Evolutionary conservation across 2,888 invertebrate genomes (phyloP).

Genomic region (Nephrotoma guestfalica): DNA sequence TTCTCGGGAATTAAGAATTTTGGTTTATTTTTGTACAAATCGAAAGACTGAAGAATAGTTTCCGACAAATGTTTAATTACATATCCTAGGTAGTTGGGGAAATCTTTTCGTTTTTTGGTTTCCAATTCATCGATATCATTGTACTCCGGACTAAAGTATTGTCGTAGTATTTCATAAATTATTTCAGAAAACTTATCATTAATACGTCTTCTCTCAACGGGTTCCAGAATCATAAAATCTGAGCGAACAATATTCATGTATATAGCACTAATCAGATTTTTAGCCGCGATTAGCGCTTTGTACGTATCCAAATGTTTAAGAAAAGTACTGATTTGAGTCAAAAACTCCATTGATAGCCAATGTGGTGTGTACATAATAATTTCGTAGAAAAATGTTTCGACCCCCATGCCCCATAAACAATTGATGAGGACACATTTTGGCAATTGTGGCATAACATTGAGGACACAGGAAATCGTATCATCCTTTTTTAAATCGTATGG

Average conservation of each 20-base stretch:
- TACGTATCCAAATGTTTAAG: slow-evolving; percentile 20
- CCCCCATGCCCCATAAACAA: slow-evolving; percentile 20
- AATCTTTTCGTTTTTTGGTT: slow-evolving; percentile 18
- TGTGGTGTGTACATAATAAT: slow-evolving; percentile 19
- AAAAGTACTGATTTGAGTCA: slow-evolving; percentile 19
- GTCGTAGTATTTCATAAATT: slow-evolving; percentile 20
- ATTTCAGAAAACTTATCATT: slow-evolving; percentile 19
- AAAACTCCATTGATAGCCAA: slow-evolving; percentile 23
- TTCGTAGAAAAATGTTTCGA: slow-evolving; percentile 22
- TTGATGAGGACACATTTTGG: slow-evolving; percentile 21
- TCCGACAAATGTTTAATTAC: slow-evolving; percentile 20
- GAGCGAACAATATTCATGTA: slow-evolving; percentile 19
- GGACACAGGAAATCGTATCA: slow-evolving; percentile 17
- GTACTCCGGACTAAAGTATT: slow-evolving; percentile 21
- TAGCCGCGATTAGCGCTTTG: slow-evolving; percentile 19
- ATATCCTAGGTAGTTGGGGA: slow-evolving; percentile 20
- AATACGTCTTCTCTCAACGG: slow-evolving; percentile 20
- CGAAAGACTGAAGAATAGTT: slow-evolving; percentile 19
- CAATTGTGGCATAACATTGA: slow-evolving; percentile 20
- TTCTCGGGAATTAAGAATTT: slow-evolving; percentile 13
- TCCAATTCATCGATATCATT: slow-evolving; percentile 11
- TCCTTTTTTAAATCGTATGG: slow-evolving; percentile 20
- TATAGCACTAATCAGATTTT: slow-evolving; percentile 18
- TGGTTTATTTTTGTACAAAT: slow-evolving; percentile 16
- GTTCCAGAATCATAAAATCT: slow-evolving; percentile 17